Conservation (phyloP, 2,113 vertebrate genomes). For the Dasyornis broadbenti region DNA sequence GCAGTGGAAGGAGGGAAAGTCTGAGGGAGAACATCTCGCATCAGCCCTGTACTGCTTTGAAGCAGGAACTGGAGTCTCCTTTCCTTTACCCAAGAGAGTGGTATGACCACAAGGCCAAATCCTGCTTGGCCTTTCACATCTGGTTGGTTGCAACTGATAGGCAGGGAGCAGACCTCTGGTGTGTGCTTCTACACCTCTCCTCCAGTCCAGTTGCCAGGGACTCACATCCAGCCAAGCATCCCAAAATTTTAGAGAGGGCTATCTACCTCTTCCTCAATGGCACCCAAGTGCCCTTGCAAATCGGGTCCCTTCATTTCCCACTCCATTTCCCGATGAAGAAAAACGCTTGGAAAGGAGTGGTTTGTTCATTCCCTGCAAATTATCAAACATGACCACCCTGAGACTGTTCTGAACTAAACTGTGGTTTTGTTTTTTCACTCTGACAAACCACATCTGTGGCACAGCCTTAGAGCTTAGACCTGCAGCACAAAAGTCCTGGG, state of each 20-base stretch:
- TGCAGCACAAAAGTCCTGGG: conserved; percentile 15
- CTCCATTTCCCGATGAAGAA: not conserved
- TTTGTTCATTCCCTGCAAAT: not conserved
- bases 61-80: not conserved
- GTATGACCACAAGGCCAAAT: not conserved
- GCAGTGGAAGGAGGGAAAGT: not conserved
- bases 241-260: conserved; percentile 34
- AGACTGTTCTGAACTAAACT: not conserved
- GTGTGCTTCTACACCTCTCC: not conserved
- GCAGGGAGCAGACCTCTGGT: not conserved
- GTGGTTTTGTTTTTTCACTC: not conserved
- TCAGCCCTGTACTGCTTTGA: not conserved
- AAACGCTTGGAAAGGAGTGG: not conserved
- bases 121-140: not conserved
- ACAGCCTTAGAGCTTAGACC: conserved; percentile 15
- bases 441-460: not conserved
- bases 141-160: not conserved
- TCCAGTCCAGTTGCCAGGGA: not conserved
- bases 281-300: conserved; percentile 59
- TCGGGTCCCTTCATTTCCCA: not conserved
- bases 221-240: not conserved
- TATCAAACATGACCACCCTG: not conserved
- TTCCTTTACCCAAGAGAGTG: not conserved
- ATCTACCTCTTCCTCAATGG: conserved; percentile 55
- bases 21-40: not conserved